Evolutionary conservation across 2,888 invertebrate genomes (phyloP).

Genomic region (Lagria hirta): DNA sequence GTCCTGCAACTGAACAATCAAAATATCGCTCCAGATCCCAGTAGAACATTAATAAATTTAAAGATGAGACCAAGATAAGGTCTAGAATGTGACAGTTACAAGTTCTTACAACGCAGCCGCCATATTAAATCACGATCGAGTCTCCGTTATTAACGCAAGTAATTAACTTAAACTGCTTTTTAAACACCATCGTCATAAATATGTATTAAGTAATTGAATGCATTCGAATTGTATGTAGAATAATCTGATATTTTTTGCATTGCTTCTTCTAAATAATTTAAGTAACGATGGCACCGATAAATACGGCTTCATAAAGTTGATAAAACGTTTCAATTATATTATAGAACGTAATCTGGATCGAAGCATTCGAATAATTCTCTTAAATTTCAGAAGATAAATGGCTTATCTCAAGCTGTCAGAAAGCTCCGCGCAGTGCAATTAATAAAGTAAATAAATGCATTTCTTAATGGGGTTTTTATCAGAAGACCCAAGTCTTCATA

Average conservation of each 20-base stretch:
- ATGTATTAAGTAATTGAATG: conserved; percentile 28
- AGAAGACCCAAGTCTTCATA: conserved; percentile 37
- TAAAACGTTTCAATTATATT: conserved; percentile 25
- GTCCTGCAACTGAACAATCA: too few species aligned
- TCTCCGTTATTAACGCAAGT: conserved; percentile 37
- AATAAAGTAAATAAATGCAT: conserved; percentile 43
- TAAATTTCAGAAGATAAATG: conserved; percentile 33
- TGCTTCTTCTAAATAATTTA: conserved; percentile 22
- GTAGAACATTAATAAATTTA: conserved; percentile 36
- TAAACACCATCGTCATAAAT: conserved; percentile 35
- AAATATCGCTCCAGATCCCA: conserved; percentile 30
- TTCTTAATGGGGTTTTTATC: conserved; percentile 42
- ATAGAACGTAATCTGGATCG: conserved; percentile 17
- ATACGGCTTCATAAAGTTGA: conserved; percentile 27
- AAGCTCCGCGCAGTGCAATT: conserved; percentile 36
- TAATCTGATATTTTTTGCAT: background rate
- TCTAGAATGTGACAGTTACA: conserved; percentile 38
- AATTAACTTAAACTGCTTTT: conserved; percentile 39
- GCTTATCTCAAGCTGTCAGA: conserved; percentile 36
- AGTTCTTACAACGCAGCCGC: conserved; percentile 35
- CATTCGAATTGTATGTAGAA: conserved; percentile 1
- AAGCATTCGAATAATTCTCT: conserved; percentile 19
- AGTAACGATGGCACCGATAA: too few species aligned
- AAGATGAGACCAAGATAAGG: conserved; percentile 35
- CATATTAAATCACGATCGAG: conserved; percentile 39